Percentiles rank a stretch among this genome's conserved stretches.
These are phyloP conservation scores for Cylas formicarius DNA, from an alignment of 1,140 invertebrate genomes.

Conservation along the genomic window DNA sequence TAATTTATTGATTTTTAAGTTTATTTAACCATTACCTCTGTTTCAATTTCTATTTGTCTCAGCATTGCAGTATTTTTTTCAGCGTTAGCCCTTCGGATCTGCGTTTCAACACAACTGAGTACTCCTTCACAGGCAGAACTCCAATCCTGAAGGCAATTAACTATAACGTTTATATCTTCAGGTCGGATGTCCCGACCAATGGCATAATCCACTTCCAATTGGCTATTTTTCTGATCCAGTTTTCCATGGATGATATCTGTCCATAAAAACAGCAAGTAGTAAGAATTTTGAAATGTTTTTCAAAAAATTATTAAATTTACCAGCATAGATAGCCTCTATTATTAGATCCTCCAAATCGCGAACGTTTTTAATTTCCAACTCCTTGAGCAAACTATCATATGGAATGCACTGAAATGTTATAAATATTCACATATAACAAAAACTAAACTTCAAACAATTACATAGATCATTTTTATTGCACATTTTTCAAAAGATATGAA, in stretches of 20 bases:
- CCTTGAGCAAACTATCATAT: constrained; percentile 75
- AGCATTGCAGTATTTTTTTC: constrained; percentile 75
- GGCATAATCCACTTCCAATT: constrained; percentile 89
- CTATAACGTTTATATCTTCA: constrained; percentile 69
- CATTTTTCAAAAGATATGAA: no score
- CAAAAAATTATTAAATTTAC: constrained; percentile 40
- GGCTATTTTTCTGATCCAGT: constrained; percentile 89
- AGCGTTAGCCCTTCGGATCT: constrained; percentile 79
- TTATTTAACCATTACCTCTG: constrained; percentile 61
- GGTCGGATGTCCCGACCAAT: constrained; percentile 85
- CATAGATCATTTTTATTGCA: no score
- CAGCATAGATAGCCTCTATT: constrained; percentile 94
- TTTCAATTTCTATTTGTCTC: constrained; percentile 77
- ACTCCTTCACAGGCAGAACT: constrained; percentile 87
- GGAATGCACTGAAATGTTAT: constrained; percentile 62
- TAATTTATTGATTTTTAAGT: no score
- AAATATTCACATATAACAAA: not conserved
- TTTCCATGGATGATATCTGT: constrained; percentile 94
- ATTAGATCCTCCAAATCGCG: constrained; percentile 93
- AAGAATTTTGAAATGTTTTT: constrained; percentile 7
- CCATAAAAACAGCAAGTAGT: not conserved
- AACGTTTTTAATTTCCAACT: constrained; percentile 87
- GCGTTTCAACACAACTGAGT: constrained; percentile 78
- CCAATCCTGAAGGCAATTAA: constrained; percentile 79
- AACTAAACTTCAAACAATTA: no score